These are phyloP conservation scores for Gymnobelideus leadbeateri DNA, from an alignment of 2,113 vertebrate genomes.

Conservation along the genomic window DNA sequence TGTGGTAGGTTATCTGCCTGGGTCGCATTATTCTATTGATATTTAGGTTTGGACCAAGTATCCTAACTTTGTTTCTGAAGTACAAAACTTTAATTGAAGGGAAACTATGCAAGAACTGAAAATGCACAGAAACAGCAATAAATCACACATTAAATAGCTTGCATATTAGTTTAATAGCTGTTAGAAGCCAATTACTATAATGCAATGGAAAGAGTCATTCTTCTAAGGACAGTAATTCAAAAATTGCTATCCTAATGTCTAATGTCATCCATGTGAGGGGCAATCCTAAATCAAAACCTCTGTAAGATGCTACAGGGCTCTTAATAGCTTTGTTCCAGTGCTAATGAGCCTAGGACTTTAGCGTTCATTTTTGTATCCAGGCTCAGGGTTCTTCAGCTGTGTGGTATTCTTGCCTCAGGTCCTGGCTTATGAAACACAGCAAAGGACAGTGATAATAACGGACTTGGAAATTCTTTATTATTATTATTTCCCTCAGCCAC, in stretches of 20 bases:
- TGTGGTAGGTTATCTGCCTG: not conserved
- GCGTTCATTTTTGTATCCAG: slow-evolving; percentile 22
- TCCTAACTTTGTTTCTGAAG: slow-evolving; percentile 14
- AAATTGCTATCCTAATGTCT: slow-evolving; percentile 30
- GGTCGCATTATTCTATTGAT: not conserved
- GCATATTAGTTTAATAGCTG: slow-evolving; percentile 51
- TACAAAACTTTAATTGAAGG: slow-evolving; percentile 29
- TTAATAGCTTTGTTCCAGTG: slow-evolving; percentile 14
- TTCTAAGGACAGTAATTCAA: slow-evolving; percentile 35
- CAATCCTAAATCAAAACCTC: slow-evolving; percentile 51
- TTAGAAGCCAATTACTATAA: slow-evolving; percentile 44
- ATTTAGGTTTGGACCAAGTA: slow-evolving; percentile 46
- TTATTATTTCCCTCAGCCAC: slow-evolving; percentile 33
- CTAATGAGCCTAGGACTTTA: slow-evolving; percentile 45
- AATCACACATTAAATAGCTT: slow-evolving; percentile 42
- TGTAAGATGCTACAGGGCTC: slow-evolving; percentile 15
- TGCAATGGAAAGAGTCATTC: slow-evolving; percentile 5
- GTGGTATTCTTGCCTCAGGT: slow-evolving; percentile 38
- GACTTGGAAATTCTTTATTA: slow-evolving; percentile 33
- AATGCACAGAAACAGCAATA: slow-evolving; percentile 23
- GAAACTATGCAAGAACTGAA: not conserved
- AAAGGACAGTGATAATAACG: slow-evolving; percentile 35
- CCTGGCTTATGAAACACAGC: slow-evolving; percentile 34
- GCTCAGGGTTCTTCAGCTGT: not conserved
- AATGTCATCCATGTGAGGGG: slow-evolving; percentile 23